Evolutionary conservation across 2,888 invertebrate species (phyloP), one percentile per base, ranked within the genome.

Genomic region (Eupsilia transversa): DNA sequence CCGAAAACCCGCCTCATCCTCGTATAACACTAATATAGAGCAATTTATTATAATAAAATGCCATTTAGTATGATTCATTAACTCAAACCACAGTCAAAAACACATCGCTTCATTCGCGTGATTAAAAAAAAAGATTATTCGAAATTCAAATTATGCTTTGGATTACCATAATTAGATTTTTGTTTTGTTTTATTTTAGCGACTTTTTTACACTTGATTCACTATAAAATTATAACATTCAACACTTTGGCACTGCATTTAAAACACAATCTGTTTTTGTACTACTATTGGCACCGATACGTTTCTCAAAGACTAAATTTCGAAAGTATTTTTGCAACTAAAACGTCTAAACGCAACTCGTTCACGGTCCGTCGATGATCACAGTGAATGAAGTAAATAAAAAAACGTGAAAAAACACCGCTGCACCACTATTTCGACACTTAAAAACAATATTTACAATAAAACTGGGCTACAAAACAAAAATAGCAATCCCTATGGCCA

Each of bases 1-100:
- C 96, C 97, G 69, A 97, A 96, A 43, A 97, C 96, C 70, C 96
- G 93, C 92, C 96, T 96, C 97, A 97, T 97, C 61, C 66, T 92
- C 66, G 79, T 60, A 41, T 72, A 70, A 72, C 82, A 88, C 88
- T 87, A 88, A 89, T 57, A 84, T 80, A 75, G 54, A 83, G 84
- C 85, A 87, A 88, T 91, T 92, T 92, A 88, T 88, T 82, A 72
- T 65, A 68, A 86, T 88, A 91, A 92, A 91, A 84, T 89, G 91
- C 91, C 93, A 92, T 93, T 91, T 91, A 91, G 88, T 70, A 80
- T 79, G 69, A 79, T 76, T 72, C 63, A 63, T 30, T 70, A 65
- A 67, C 74, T 71, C 68, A 75, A 80, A 69, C 52, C 52, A 84
- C 80, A 66, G 23, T 79, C 68, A 73, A 60, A 67, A 63, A 61